phyloP scores from a whole-genome alignment of 2,113 vertebrate species.

The Tretioscincus oriximinensis region DNA sequence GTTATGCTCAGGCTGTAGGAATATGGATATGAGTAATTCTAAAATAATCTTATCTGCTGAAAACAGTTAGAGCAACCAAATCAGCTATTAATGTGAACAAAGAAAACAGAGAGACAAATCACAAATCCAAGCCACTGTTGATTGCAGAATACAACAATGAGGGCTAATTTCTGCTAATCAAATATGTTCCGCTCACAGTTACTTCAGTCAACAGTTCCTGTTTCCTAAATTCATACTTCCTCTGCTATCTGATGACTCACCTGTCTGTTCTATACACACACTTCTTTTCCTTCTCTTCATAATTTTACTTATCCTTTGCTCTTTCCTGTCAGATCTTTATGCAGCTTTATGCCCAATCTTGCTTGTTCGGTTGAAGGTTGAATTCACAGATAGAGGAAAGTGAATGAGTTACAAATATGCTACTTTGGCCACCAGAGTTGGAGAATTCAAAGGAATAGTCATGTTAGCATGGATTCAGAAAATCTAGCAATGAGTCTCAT shows the following conservation, averaged over 20 bases:
- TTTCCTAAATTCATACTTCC: not conserved
- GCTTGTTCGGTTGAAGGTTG: too few species aligned
- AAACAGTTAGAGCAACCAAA: not conserved
- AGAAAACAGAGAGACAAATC: not conserved
- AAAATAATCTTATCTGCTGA: too few species aligned
- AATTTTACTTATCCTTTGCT: not conserved
- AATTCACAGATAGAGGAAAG: too few species aligned
- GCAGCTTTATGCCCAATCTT: too few species aligned
- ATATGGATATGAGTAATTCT: too few species aligned
- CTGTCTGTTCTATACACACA: not conserved
- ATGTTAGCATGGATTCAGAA: too few species aligned
- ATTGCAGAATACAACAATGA: not conserved
- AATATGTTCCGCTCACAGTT: not conserved
- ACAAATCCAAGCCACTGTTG: not conserved
- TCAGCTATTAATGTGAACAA: not conserved
- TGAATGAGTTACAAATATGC: too few species aligned
- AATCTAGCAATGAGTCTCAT: too few species aligned
- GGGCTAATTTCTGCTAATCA: not conserved
- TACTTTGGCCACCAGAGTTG: too few species aligned
- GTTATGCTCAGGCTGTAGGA: too few species aligned
- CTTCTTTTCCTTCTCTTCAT: not conserved
- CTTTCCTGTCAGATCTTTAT: not conserved
- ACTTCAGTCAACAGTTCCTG: not conserved
- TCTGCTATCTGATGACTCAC: not conserved
- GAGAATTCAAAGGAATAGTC: too few species aligned